Percentiles rank a stretch among this genome's conserved stretches.
phyloP scores from a whole-genome alignment of 1,140 invertebrate genomes.

The Apis laboriosa region DNA sequence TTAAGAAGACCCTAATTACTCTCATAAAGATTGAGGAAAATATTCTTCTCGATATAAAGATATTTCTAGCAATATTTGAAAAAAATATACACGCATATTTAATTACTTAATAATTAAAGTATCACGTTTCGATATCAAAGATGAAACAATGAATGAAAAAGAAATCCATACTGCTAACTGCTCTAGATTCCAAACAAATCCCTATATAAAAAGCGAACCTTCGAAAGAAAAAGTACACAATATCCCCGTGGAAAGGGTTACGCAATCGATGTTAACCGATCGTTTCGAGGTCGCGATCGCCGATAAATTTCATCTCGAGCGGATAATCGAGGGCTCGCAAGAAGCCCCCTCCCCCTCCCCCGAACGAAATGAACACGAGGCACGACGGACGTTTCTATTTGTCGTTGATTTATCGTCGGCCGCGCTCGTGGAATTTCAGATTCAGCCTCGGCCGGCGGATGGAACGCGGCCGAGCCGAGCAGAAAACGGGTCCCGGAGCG shows the following conservation, averaged over 20 bases:
- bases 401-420: constrained; percentile 62
- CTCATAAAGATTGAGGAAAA: too few relatives aligned
- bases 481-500: constrained; percentile 8
- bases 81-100: too few relatives aligned
- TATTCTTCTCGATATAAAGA: neutral
- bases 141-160: too few relatives aligned
- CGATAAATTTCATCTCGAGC: constrained; percentile 57
- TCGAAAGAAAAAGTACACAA: neutral
- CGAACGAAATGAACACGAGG: constrained; percentile 13
- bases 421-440: constrained; percentile 55
- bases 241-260: constrained; percentile 16
- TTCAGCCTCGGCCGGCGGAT: constrained; percentile 26
- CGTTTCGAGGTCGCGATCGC: constrained; percentile 39
- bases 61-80: too few relatives aligned
- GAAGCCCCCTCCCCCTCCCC: neutral
- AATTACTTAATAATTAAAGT: too few relatives aligned
- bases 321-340: constrained; percentile 46
- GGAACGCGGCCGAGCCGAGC: neutral
- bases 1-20: neutral
- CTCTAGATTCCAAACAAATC: neutral
- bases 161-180: neutral
- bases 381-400: constrained; percentile 61
- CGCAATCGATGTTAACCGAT: constrained; percentile 22
- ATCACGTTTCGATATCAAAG: too few relatives aligned
- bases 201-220: neutral